These are phyloP conservation scores for Aradophagus sp. DNA, from an alignment of 1,140 invertebrate species.

Conservation along the genomic window DNA sequence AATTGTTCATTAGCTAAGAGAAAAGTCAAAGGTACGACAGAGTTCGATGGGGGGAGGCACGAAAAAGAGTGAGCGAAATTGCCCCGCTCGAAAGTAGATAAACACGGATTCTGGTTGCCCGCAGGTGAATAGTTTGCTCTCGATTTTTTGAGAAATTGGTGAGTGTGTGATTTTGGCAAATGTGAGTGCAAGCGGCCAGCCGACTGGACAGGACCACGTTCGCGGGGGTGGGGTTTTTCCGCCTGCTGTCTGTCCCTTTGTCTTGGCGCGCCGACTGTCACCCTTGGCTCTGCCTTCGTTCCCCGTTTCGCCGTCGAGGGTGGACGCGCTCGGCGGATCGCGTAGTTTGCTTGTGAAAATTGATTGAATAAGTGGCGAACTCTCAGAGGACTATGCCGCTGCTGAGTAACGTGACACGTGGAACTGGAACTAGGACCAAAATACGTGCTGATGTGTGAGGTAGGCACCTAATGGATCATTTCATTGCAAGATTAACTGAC, in stretches of 20 bases:
- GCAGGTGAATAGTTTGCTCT: constrained; percentile 44
- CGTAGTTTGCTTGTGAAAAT: constrained; percentile 43
- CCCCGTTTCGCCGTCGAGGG: constrained; percentile 16
- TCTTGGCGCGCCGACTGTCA: too few species aligned
- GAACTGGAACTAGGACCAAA: constrained; percentile 49
- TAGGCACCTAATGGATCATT: constrained; percentile 51
- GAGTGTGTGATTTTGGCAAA: constrained; percentile 41
- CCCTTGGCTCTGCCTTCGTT: constrained; percentile 1
- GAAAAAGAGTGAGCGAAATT: too few species aligned
- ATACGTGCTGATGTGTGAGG: constrained; percentile 47
- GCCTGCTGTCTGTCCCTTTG: too few species aligned
- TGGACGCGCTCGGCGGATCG: constrained; percentile 36
- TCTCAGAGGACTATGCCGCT: constrained; percentile 48
- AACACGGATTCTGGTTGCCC: constrained; percentile 32
- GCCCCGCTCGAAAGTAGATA: background rate
- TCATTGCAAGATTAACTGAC: background rate
- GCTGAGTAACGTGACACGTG: constrained; percentile 49
- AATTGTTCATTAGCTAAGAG: too few species aligned
- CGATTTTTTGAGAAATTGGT: constrained; percentile 38
- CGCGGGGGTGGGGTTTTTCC: constrained; percentile 11
- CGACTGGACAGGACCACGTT: constrained; percentile 26
- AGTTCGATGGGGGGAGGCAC: too few species aligned
- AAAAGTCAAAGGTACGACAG: too few species aligned
- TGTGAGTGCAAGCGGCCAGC: constrained; percentile 31
- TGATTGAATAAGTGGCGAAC: constrained; percentile 54